phyloP scores from a whole-genome alignment of 2,113 vertebrate species.

The Cynoglossus semilaevis region DNA sequence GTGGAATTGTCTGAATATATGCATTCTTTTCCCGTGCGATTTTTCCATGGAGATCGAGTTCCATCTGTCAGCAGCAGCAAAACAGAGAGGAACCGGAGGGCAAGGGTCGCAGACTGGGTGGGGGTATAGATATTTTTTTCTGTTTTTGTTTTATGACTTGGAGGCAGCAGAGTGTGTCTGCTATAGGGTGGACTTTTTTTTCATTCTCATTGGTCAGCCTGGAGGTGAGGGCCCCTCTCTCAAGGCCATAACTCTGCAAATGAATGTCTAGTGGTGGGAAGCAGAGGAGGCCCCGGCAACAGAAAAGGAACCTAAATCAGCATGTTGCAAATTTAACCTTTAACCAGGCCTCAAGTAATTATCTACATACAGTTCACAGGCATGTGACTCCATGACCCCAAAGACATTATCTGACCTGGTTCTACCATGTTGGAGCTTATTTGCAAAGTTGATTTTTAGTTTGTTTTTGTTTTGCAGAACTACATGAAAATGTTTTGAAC shows the following conservation, averaged over 20 bases:
- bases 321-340: constrained; percentile 31
- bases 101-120: constrained; percentile 49
- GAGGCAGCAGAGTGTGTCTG: constrained; percentile 34
- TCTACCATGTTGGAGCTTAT: background rate
- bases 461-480: too few relatives aligned
- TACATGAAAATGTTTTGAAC: too few relatives aligned
- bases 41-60: constrained; percentile 50
- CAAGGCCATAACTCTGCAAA: constrained; percentile 48
- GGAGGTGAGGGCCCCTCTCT: constrained; percentile 56
- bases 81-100: constrained; percentile 46
- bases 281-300: constrained; percentile 34
- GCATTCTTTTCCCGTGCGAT: constrained; percentile 53
- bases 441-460: too few relatives aligned
- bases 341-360: constrained; percentile 27
- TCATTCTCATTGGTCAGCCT: constrained; percentile 39
- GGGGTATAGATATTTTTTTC: constrained; percentile 29
- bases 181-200: constrained; percentile 18
- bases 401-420: too few relatives aligned
- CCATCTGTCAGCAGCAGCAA: constrained; percentile 40
- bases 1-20: constrained; percentile 53
- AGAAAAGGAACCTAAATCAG: constrained; percentile 24
- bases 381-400: background rate
- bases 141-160: constrained; percentile 60
- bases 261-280: constrained; percentile 46
- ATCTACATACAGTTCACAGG: background rate